Evolutionary conservation across 2,888 invertebrate genomes (phyloP).

Genomic region (Gortyna flavago): DNA sequence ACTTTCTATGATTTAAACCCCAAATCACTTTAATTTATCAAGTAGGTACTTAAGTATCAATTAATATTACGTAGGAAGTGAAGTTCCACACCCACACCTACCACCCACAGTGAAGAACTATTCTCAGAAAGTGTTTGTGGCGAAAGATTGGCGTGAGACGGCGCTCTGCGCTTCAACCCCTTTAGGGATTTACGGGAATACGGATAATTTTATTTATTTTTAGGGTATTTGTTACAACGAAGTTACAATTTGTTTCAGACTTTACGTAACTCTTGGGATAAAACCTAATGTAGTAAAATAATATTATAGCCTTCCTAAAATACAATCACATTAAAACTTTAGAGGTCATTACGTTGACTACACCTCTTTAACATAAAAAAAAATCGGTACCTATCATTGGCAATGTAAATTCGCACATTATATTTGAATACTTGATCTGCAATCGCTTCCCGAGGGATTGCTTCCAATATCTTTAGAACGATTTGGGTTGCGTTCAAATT

Average conservation of each 20-base stretch:
- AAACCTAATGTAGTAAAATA: slow-evolving; percentile 32
- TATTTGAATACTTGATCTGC: slow-evolving; percentile 73
- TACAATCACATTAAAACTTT: slow-evolving; percentile 9
- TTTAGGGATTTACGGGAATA: slow-evolving; percentile 27
- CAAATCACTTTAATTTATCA: not conserved
- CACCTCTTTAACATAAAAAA: slow-evolving; percentile 46
- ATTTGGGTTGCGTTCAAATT: slow-evolving; percentile 79
- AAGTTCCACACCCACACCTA: not conserved
- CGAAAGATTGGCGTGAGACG: not conserved
- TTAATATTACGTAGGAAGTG: not conserved
- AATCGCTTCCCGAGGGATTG: slow-evolving; percentile 73
- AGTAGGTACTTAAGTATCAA: too few relatives aligned
- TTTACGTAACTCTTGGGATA: slow-evolving; percentile 44
- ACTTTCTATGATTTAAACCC: not conserved
- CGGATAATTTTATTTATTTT: slow-evolving; percentile 35
- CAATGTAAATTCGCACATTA: slow-evolving; percentile 71
- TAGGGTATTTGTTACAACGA: slow-evolving; percentile 26
- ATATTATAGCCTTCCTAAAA: slow-evolving; percentile 26
- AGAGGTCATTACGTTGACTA: slow-evolving; percentile 21
- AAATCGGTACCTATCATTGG: slow-evolving; percentile 57
- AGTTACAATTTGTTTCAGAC: slow-evolving; percentile 45
- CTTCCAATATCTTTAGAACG: slow-evolving; percentile 77
- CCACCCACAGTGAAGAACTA: not conserved
- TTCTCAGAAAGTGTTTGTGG: slow-evolving; percentile 10
- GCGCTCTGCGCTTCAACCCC: slow-evolving; percentile 14